Evolutionary conservation across 2,797 vertebrate species (phyloP).

Genomic region (Myotis pilosus): DNA sequence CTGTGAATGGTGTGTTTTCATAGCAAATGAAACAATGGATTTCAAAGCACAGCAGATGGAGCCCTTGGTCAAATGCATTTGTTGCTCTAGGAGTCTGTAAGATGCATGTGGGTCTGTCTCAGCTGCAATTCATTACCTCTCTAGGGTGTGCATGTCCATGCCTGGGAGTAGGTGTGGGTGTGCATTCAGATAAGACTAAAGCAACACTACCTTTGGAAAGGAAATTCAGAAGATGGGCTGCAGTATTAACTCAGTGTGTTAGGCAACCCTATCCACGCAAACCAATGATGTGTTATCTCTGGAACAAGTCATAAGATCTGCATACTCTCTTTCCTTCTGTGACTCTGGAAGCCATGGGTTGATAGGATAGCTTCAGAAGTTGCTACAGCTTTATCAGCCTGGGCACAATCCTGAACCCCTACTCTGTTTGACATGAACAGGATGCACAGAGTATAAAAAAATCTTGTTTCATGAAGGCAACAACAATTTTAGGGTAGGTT

Average conservation of each 20-base stretch:
- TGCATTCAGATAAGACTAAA: neutral
- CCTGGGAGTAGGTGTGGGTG: neutral
- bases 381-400: neutral
- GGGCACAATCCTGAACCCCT: too few species aligned
- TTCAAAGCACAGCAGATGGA: neutral
- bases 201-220: neutral
- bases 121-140: neutral
- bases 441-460: neutral
- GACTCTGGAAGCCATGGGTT: neutral
- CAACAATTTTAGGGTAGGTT: neutral
- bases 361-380: neutral
- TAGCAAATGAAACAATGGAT: neutral
- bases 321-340: neutral
- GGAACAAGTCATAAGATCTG: neutral
- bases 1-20: neutral
- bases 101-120: neutral
- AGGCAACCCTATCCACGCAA: neutral
- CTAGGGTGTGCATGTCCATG: neutral
- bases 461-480: neutral
- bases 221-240: neutral
- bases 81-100: neutral
- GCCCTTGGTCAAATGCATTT: neutral
- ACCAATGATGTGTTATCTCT: neutral
- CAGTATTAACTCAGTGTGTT: neutral
- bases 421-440: neutral